These are phyloP conservation scores for Uria aalge DNA, from an alignment of 2,113 vertebrate genomes.

Conservation along the genomic window DNA sequence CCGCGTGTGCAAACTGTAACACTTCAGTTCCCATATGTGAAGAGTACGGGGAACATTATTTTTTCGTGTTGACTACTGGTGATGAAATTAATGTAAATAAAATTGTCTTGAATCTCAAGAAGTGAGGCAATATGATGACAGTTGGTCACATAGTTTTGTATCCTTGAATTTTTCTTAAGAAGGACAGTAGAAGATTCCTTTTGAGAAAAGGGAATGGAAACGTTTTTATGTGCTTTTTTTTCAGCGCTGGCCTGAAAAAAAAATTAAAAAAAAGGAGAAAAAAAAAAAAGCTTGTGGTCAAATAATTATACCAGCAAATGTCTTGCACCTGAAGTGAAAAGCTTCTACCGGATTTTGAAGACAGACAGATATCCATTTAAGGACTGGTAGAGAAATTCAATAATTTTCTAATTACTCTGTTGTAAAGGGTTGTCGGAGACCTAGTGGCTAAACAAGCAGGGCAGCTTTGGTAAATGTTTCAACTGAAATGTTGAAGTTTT, in stretches of 20 bases:
- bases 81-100: not conserved
- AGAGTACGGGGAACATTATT: not conserved
- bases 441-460: not conserved
- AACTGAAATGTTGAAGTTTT: not conserved
- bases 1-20: not conserved
- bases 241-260: not conserved
- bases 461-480: not conserved
- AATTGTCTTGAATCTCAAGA: not conserved
- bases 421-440: not conserved
- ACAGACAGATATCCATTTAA: not conserved
- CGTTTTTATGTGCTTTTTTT: not conserved
- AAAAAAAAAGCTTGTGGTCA: not conserved
- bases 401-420: not conserved
- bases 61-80: not conserved
- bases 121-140: not conserved
- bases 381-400: not conserved
- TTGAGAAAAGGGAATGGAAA: not conserved
- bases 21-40: not conserved
- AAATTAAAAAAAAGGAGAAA: not conserved
- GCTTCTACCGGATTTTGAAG: not conserved
- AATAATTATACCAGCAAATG: not conserved
- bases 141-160: not conserved
- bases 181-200: not conserved
- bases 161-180: not conserved
- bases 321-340: not conserved